Evolutionary conservation across 2,888 invertebrate species (phyloP).

Genomic region (Malachius bipustulatus): DNA sequence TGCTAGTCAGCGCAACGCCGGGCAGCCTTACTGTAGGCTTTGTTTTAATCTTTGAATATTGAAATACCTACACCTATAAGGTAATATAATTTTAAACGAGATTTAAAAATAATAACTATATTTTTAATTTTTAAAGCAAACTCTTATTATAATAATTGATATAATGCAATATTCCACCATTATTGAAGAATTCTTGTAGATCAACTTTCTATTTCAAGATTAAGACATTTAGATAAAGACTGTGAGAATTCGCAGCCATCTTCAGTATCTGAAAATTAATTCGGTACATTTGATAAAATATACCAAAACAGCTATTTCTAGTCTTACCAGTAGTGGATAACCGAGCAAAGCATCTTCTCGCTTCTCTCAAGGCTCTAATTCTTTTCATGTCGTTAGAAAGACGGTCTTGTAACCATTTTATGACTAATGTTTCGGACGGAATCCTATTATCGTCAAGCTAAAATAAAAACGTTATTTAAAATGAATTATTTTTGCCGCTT

Average conservation of each 20-base stretch:
- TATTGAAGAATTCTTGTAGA: too few relatives aligned
- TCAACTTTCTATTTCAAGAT: conserved; percentile 32
- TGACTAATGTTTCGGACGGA: conserved; percentile 34
- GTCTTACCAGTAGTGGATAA: conserved; percentile 32
- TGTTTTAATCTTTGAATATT: too few relatives aligned
- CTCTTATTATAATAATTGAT: too few relatives aligned
- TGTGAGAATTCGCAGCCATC: conserved; percentile 34
- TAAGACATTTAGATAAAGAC: conserved; percentile 30
- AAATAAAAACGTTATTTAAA: conserved; percentile 15
- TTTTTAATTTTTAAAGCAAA: too few relatives aligned
- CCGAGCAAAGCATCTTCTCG: conserved; percentile 33
- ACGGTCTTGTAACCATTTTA: conserved; percentile 35
- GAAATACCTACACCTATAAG: too few relatives aligned
- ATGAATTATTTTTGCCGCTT: neutral
- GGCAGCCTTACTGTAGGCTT: too few relatives aligned
- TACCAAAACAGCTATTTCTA: too few relatives aligned
- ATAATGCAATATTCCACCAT: too few relatives aligned
- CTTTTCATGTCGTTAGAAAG: conserved; percentile 30
- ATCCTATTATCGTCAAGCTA: conserved; percentile 33
- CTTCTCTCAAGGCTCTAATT: conserved; percentile 29
- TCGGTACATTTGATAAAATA: conserved; percentile 1
- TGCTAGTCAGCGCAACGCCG: too few relatives aligned
- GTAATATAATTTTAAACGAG: too few relatives aligned
- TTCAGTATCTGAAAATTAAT: conserved; percentile 28
- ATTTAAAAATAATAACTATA: too few relatives aligned